These are phyloP conservation scores for Cheumatopsyche charites DNA, from an alignment of 1,140 invertebrate species.

Conservation along the genomic window DNA sequence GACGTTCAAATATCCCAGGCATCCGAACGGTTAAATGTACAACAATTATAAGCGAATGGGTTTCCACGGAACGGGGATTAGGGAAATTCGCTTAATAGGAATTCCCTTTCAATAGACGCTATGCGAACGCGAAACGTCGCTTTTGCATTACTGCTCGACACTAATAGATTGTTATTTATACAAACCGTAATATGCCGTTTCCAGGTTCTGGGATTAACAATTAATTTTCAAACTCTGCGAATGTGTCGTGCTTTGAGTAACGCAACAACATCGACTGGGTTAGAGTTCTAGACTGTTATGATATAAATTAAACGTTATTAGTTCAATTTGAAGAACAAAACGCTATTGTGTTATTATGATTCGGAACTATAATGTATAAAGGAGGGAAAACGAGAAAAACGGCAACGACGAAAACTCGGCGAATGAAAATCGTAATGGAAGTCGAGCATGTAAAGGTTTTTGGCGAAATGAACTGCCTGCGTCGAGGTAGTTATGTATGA, in stretches of 20 bases:
- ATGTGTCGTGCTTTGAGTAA: no score
- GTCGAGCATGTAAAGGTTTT: neutral
- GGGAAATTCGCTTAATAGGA: conserved; percentile 30
- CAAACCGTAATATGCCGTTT: conserved; percentile 23
- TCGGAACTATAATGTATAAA: no score
- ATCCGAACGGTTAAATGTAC: conserved; percentile 21
- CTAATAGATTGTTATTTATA: conserved; percentile 35
- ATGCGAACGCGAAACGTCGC: conserved; percentile 6
- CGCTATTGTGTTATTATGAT: no score
- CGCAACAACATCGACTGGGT: no score
- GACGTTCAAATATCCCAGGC: conserved; percentile 15
- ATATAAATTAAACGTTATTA: no score
- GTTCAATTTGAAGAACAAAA: no score
- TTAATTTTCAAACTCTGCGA: conserved; percentile 4
- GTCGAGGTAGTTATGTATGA: conserved; percentile 3
- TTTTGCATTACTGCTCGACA: conserved; percentile 25
- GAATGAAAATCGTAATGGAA: conserved; percentile 9
- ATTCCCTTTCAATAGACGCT: conserved; percentile 28
- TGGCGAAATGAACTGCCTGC: conserved; percentile 17
- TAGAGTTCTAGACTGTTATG: no score
- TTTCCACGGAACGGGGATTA: conserved; percentile 1
- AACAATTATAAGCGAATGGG: conserved; percentile 25
- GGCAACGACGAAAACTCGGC: neutral
- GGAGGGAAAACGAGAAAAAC: no score
- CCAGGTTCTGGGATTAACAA: conserved; percentile 17